Base-by-base conservation (phyloP, 2,888 invertebrate species). In the Trypoxylon attenuatum region DNA sequence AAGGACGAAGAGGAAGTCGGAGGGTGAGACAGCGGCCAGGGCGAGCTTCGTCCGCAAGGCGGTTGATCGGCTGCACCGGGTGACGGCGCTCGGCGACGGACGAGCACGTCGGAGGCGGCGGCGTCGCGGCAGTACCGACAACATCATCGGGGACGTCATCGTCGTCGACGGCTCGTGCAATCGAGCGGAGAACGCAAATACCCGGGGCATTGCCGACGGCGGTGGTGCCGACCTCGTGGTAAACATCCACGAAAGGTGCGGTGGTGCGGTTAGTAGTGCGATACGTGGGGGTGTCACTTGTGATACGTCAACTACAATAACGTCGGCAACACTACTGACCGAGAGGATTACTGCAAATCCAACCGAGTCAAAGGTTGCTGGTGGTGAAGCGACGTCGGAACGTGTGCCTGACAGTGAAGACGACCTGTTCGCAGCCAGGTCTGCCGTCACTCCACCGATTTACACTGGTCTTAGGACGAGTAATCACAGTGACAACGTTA, bases 61-160 rank as follows among this genome's bases (percentile, higher is more conserved):
- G n/a, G 58, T 52, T 29, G 54, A 63, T 57, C 58, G 51, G 59
- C 45, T 29, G 38, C 57, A 54, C 53, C 51, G 25, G 29, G 59
- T 45, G 50, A 57, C 58, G 60, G 71, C 64, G 66, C 63, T 69
- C 69, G 69, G 70, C 65, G 77, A 72, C 71, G 73, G 75, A 71
- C 73, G 81, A 60, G 70, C 73, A 63, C 76, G 79, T 77, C 80
- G 81, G 71, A 74, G 81, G 73, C 81, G 80, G 62, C 79, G 81
- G 70, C 78, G 80, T 71, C 78, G 76, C 62, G 71, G 50, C 52
- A 53, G 47, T 58, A 16, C 23, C 54, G 52, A 59, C 69, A 56
- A 54, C 60, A 56, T 53, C 57, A n/a, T n/a, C n/a, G n/a, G 29
- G 42, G 68, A 29, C 52, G 57, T 46, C 62, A 38, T 25, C 64